Base-by-base conservation (phyloP, 2,888 invertebrate species). In the Diaperis boleti region DNA sequence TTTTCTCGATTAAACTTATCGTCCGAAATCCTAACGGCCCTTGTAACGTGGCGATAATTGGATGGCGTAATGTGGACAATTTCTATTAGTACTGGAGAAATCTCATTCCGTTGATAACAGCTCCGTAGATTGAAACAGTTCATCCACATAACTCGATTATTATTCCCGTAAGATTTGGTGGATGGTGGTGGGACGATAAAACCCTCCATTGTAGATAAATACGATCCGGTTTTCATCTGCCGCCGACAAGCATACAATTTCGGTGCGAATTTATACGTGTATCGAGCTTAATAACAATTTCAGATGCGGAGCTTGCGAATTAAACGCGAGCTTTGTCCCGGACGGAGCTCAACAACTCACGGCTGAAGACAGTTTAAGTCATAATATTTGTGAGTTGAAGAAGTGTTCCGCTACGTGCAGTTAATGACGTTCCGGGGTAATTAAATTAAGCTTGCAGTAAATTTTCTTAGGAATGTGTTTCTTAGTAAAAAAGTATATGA, bases 71-170 rank as follows among this genome's bases (percentile, higher is more conserved):
- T 60, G 52, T 44, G 60, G 60, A 42, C 60, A 44, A 60, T 60
- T 60, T 60, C 60, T 44, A 44, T 60, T 52, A 60, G 35, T 18
- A 42, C 44, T 15, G 29, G 49, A 49, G 49, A 59, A 56, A 54
- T 13, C 44, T n/a, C 50, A 59, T 52, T 64, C 59, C 52, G 41
- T 41, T 60, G 71, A 71, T 70, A 69, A 68, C 66, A 59, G 65
- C 62, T 52, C 62, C 39, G 55, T 68, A 66, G 66, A 70, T 71
- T 69, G 70, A 68, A 71, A 67, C 70, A 71, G 69, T 71, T 69
- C 69, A 68, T 71, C 66, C 69, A 57, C 62, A 70, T 67, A 71
- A 72, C 69, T 69, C 61, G 63, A 71, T 70, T 72, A 70, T 66
- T 69, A 63, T 69, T 64, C 64, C 56, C 63, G 52, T 47, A 63